These are phyloP conservation scores for Chalcis sispes DNA, from an alignment of 2,888 invertebrate genomes.

Conservation along the genomic window DNA sequence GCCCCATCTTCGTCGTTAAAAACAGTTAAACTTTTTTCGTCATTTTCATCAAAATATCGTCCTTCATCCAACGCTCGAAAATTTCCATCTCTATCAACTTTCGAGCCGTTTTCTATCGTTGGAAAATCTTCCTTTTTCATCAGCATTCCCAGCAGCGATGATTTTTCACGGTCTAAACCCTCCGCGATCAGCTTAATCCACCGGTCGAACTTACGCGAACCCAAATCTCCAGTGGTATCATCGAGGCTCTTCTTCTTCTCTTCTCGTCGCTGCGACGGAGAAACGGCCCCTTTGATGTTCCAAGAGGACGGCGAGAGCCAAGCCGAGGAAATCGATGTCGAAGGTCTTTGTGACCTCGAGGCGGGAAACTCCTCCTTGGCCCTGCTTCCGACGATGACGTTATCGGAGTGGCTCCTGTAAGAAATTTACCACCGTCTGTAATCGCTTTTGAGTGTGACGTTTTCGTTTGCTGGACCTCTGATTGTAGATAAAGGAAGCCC, in stretches of 20 bases:
- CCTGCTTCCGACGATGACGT: background rate
- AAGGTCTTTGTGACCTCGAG: slow-evolving; percentile 10
- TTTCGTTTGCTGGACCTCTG: too few species aligned
- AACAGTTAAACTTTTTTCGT: too few species aligned
- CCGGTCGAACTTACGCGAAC: background rate
- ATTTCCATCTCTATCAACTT: background rate
- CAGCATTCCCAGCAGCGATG: background rate
- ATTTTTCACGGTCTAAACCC: background rate
- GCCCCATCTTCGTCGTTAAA: too few species aligned
- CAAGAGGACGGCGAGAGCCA: background rate
- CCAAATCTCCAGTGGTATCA: background rate
- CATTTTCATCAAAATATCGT: too few species aligned
- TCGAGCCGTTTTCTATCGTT: too few species aligned
- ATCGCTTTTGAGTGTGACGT: too few species aligned
- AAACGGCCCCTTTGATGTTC: slow-evolving; percentile 48
- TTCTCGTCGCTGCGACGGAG: background rate
- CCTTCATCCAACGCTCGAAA: too few species aligned
- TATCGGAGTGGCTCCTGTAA: too few species aligned
- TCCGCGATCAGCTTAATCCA: background rate
- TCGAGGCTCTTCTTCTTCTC: slow-evolving; percentile 33
- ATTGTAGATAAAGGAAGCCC: too few species aligned
- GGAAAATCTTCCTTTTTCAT: background rate
- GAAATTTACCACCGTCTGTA: too few species aligned
- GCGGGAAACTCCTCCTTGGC: slow-evolving; percentile 1
- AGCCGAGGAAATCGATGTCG: slow-evolving; percentile 41